Evolutionary conservation across 2,797 vertebrate species (phyloP).

Genomic region (Lacerta agilis): DNA sequence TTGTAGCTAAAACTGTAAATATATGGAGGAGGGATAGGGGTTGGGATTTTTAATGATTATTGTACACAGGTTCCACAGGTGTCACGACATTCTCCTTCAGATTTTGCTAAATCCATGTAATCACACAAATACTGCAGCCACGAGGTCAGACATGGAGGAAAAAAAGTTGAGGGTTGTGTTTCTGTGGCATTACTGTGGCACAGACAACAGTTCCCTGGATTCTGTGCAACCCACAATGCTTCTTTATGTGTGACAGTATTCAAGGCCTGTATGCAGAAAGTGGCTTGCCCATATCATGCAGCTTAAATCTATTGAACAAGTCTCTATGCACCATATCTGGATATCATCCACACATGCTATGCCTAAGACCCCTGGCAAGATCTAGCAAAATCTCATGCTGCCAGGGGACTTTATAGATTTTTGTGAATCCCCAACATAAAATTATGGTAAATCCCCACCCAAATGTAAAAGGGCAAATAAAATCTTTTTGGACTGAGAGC

Average conservation of each 20-base stretch:
- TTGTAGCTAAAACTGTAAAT: not conserved
- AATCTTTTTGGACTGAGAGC: not conserved
- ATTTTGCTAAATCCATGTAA: not conserved
- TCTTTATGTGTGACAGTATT: not conserved
- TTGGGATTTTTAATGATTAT: not conserved
- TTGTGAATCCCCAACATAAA: not conserved
- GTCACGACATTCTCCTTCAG: not conserved
- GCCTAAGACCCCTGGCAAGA: not conserved
- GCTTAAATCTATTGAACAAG: not conserved
- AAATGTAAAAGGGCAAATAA: not conserved
- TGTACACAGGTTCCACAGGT: not conserved
- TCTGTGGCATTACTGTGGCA: not conserved
- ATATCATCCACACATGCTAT: not conserved
- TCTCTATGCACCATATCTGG: not conserved
- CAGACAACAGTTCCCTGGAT: not conserved
- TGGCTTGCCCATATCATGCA: not conserved
- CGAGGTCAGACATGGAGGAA: not conserved
- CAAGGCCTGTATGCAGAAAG: not conserved
- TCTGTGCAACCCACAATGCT: not conserved
- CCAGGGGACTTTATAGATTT: not conserved
- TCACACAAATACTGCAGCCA: accelerated
- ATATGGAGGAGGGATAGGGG: not conserved
- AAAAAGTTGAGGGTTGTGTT: not conserved
- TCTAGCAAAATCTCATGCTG: not conserved
- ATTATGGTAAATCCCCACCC: not conserved